Base-by-base conservation (phyloP, 2,797 vertebrate genomes). In the Erpetoichthys calabaricus region DNA sequence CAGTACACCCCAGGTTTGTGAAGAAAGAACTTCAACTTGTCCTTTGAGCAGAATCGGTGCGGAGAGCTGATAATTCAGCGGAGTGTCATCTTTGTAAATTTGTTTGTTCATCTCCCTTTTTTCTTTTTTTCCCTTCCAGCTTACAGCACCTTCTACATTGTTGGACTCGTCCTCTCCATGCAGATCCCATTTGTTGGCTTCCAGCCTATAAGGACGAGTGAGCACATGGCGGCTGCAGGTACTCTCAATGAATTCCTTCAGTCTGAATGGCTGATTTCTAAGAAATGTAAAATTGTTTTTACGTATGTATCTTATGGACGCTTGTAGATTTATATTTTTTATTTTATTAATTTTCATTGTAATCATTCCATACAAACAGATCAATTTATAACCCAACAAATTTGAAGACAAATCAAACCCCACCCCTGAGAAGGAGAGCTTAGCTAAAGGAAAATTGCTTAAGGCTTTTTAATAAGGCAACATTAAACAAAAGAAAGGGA, bases 181-280 rank as follows among this genome's bases (percentile, higher is more conserved):
- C 96, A 99, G 77, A 86, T 99, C 72, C 96, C 96, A 9, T 99
- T 99, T 60, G 96, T 99, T 61, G 96, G 96, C 70, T 99, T 99
- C 76, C 96, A 99, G 72, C 95, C 96, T 70, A 98, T 99, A 79
- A 90, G 96, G 76, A 99, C 96, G 67, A 99, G 96, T 60, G 95
- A 99, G 65, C 96, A 99, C 80, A 98, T 97, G 92, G 91, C 94
- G 60, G 92, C 94, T 64, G 94, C 94, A 70, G 92, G 94, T 97
- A 84, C 77, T 70, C 25, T 25, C 25, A 25, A 25, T 25, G 25
- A 25, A 25, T 25, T 25, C 25, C 25, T 25, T 25, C 25, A 2
- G 25, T 25, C 25, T 25, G 43, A 58, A 51, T 52, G 49, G 2
- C 47, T 45, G 50, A 25, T 25, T 25, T 56, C 42, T 47, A 42